Evolutionary conservation across 2,888 invertebrate species (phyloP).

Genomic region (Prosopocoilus inquinatus): DNA sequence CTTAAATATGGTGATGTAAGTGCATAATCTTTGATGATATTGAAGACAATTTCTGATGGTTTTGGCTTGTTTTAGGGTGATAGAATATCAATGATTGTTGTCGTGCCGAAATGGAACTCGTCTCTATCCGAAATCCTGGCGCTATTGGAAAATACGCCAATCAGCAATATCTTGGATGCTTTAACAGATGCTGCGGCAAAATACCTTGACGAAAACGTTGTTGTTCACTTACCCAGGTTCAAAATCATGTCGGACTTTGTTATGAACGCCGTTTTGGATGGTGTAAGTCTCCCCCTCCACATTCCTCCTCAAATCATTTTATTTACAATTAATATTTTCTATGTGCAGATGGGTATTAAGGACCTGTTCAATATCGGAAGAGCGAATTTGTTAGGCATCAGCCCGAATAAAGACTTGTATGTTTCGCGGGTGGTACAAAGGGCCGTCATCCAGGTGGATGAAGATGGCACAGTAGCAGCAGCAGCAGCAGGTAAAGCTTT

Average conservation of each 20-base stretch:
- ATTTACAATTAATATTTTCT: constrained; percentile 19
- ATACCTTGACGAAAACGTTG: constrained; percentile 60
- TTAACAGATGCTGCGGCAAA: constrained; percentile 52
- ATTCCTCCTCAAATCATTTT: too few species aligned
- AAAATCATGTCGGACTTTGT: constrained; percentile 60
- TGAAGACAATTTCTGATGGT: too few species aligned
- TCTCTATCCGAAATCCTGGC: constrained; percentile 54
- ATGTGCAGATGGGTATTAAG: constrained; percentile 63
- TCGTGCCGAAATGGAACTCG: constrained; percentile 60
- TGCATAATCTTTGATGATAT: background rate
- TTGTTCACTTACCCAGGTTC: constrained; percentile 64
- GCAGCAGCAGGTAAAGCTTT: constrained; percentile 49
- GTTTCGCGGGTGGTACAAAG: constrained; percentile 68
- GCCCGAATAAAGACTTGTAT: constrained; percentile 56
- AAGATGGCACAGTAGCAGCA: constrained; percentile 70
- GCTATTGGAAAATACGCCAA: constrained; percentile 52
- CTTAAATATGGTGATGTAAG: constrained; percentile 63
- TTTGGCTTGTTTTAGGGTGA: constrained; percentile 46
- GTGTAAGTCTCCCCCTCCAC: constrained; percentile 37
- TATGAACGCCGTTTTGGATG: constrained; percentile 57
- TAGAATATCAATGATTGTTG: constrained; percentile 63
- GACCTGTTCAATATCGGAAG: constrained; percentile 61
- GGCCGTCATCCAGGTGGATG: constrained; percentile 72
- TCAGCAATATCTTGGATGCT: constrained; percentile 54
- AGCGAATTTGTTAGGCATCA: constrained; percentile 60